Percentiles rank a stretch among this genome's conserved stretches.
phyloP scores from a whole-genome alignment of 2,113 vertebrate species.

The Galbula dea region DNA sequence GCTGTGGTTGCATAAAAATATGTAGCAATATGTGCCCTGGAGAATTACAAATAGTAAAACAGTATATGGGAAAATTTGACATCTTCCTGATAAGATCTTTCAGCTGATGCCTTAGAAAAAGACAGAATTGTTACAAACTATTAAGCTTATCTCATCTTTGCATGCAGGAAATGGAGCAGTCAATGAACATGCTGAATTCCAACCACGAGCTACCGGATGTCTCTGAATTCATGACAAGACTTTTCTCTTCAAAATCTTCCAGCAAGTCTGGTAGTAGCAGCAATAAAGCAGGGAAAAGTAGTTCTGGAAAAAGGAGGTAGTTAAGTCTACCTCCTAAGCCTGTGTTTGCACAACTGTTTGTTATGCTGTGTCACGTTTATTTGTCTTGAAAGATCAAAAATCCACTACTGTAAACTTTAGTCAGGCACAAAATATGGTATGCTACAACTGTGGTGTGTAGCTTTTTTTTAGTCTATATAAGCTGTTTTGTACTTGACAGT shows the following conservation, averaged over 20 bases:
- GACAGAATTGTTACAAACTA: not conserved
- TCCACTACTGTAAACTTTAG: slow-evolving; percentile 67
- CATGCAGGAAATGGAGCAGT: slow-evolving; percentile 97
- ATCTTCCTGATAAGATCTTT: not conserved
- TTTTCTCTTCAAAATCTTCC: slow-evolving; percentile 96
- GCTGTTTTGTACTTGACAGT: slow-evolving; percentile 69
- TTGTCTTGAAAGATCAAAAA: slow-evolving; percentile 64
- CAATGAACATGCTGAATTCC: slow-evolving; percentile 99
- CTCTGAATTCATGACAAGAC: slow-evolving; percentile 98
- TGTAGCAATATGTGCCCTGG: not conserved
- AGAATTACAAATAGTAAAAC: not conserved
- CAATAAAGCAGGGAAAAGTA: slow-evolving; percentile 88
- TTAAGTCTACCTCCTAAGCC: slow-evolving; percentile 41
- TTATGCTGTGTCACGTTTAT: slow-evolving; percentile 47
- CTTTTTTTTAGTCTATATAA: slow-evolving; percentile 68
- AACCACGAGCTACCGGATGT: slow-evolving; percentile 98
- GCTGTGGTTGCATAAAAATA: slow-evolving; percentile 15
- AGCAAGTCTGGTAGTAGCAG: slow-evolving; percentile 85
- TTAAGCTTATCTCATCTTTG: slow-evolving; percentile 16
- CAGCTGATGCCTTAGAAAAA: not conserved
- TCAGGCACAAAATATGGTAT: slow-evolving; percentile 53
- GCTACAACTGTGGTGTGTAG: slow-evolving; percentile 62
- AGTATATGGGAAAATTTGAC: not conserved
- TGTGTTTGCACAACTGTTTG: slow-evolving; percentile 59
- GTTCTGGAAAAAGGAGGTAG: slow-evolving; percentile 94